phyloP scores from a whole-genome alignment of 64 coral and sea anemone species.

The Stichodactyla mertensii region DNA sequence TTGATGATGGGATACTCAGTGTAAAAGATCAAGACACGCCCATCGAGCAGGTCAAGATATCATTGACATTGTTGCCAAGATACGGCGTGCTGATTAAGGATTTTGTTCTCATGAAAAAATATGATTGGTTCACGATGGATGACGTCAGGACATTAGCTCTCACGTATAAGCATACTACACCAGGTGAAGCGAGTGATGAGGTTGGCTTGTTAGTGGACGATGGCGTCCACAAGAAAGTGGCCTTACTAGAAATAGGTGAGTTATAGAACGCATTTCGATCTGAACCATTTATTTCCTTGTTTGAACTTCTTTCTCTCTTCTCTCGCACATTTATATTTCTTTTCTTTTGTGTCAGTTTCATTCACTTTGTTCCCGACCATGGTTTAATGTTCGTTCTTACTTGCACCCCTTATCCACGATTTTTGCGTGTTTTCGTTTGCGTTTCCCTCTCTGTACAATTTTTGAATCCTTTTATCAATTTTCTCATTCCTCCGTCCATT shows the following conservation, averaged over 20 bases:
- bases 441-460: too few species aligned
- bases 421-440: too few species aligned
- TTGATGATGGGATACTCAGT: constrained; percentile 33
- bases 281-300: background rate
- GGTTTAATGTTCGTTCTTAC: too few species aligned
- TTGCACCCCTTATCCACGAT: too few species aligned
- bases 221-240: constrained; percentile 43
- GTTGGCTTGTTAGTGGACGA: constrained; percentile 50
- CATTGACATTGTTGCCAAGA: constrained; percentile 44
- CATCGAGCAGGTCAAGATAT: constrained; percentile 19
- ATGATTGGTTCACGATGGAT: constrained; percentile 54
- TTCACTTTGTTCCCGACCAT: too few species aligned
- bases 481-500: too few species aligned
- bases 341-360: too few species aligned
- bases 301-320: background rate
- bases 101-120: constrained; percentile 33
- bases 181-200: constrained; percentile 70
- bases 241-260: constrained; percentile 55
- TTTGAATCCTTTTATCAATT: too few species aligned
- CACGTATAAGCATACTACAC: constrained; percentile 48
- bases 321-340: background rate
- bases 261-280: background rate
- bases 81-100: constrained; percentile 59
- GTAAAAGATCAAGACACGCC: constrained; percentile 60
- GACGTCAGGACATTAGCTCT: constrained; percentile 51